Evolutionary conservation across 2,888 invertebrate species (phyloP).

Genomic region (Melipona beecheii): DNA sequence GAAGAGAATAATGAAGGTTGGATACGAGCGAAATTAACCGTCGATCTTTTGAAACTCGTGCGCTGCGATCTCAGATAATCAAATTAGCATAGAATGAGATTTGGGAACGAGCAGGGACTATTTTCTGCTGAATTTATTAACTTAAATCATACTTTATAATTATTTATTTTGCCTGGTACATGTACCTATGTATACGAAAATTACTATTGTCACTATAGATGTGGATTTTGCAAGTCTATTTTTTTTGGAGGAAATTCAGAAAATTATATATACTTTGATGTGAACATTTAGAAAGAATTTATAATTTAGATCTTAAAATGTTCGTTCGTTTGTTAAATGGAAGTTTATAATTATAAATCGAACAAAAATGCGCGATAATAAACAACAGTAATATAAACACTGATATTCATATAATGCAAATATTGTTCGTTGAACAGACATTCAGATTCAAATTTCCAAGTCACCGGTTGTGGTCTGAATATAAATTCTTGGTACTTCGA

Average conservation of each 20-base stretch:
- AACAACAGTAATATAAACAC: neutral
- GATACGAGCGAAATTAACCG: conserved; percentile 27
- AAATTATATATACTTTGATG: too few relatives aligned
- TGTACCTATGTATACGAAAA: too few relatives aligned
- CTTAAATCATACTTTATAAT: neutral
- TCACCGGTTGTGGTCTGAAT: neutral
- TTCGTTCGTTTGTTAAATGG: too few relatives aligned
- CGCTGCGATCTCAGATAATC: conserved; percentile 34
- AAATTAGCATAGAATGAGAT: conserved; percentile 49
- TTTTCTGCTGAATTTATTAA: neutral
- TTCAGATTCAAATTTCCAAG: neutral
- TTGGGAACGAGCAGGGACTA: neutral
- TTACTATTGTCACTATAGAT: too few relatives aligned
- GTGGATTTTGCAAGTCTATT: too few relatives aligned
- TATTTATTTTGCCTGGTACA: neutral
- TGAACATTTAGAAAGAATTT: too few relatives aligned
- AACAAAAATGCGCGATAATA: too few relatives aligned
- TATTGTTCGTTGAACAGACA: neutral
- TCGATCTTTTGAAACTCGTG: conserved; percentile 18
- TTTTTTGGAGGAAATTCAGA: too few relatives aligned
- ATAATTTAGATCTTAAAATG: too few relatives aligned
- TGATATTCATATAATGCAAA: neutral
- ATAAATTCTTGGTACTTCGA: conserved; percentile 8
- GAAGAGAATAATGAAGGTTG: conserved; percentile 27
- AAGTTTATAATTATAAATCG: too few relatives aligned